Conservation (phyloP, 2,888 invertebrate genomes). For the Entomobrya multifasciata region DNA sequence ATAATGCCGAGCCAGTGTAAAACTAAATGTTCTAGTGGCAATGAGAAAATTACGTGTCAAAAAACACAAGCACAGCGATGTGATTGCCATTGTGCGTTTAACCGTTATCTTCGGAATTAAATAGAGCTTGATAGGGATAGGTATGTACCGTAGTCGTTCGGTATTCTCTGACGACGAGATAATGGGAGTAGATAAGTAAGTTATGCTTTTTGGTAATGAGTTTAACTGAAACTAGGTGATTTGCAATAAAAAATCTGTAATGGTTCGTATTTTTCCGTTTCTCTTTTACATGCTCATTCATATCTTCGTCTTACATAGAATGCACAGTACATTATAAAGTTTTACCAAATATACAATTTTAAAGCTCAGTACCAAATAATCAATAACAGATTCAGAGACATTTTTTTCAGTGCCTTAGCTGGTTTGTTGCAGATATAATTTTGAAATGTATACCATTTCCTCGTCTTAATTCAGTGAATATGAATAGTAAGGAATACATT, state of each 20-base stretch:
- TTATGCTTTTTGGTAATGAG: neutral
- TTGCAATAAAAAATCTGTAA: neutral
- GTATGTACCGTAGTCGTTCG: constrained; percentile 1
- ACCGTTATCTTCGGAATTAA: constrained; percentile 28
- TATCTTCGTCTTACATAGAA: too few relatives aligned
- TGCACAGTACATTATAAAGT: too few relatives aligned
- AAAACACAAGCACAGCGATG: neutral
- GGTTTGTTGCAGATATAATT: too few relatives aligned
- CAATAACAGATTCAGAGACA: too few relatives aligned
- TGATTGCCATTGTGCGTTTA: neutral
- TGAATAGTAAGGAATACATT: too few relatives aligned
- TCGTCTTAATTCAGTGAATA: too few relatives aligned
- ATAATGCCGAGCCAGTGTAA: neutral
- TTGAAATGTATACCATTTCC: too few relatives aligned
- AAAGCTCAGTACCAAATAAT: too few relatives aligned
- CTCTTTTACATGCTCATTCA: constrained; percentile 7
- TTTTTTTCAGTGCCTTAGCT: too few relatives aligned
- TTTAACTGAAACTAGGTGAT: neutral
- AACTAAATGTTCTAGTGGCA: neutral
- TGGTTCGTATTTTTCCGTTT: neutral
- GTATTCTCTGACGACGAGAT: neutral
- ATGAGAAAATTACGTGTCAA: constrained; percentile 16
- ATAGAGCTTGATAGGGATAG: neutral
- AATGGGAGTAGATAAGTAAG: neutral
- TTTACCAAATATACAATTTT: too few relatives aligned